phyloP scores from a whole-genome alignment of 1,140 invertebrate species.

The Triops cancriformis region DNA sequence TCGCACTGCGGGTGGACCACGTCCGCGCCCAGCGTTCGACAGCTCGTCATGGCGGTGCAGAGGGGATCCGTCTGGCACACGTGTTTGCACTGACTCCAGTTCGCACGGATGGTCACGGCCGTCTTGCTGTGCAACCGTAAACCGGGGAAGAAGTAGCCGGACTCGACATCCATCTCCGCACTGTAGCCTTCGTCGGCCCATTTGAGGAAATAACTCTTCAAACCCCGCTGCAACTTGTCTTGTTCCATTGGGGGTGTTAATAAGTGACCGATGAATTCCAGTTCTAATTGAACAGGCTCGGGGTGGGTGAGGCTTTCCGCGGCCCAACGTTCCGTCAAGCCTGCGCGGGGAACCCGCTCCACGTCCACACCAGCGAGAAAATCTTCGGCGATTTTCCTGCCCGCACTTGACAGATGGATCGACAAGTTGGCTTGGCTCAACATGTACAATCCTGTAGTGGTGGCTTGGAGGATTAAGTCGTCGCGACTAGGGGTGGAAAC shows the following conservation, averaged over 20 bases:
- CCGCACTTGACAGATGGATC: conserved; percentile 17
- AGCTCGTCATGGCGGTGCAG: conserved; percentile 16
- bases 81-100: conserved; percentile 3
- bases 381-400: conserved; percentile 18
- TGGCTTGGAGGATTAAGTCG: not conserved
- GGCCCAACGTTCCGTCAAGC: conserved; percentile 14
- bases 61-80: conserved; percentile 6
- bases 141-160: not conserved
- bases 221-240: conserved; percentile 18
- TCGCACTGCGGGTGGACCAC: conserved; percentile 16
- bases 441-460: conserved; percentile 18
- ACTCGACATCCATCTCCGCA: conserved; percentile 19
- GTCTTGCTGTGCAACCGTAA: not conserved
- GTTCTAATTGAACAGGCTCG: conserved; percentile 18
- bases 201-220: not conserved
- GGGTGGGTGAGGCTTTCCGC: conserved; percentile 3
- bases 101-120: conserved; percentile 1
- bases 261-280: conserved; percentile 16
- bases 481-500: not conserved
- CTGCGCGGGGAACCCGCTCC: not conserved
- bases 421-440: conserved; percentile 21
- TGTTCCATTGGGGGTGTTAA: not conserved
- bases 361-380: not conserved
- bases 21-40: conserved; percentile 12
- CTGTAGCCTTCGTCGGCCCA: conserved; percentile 6